Base-by-base conservation (phyloP, 1,140 invertebrate genomes). In the Harpegnathos saltator region DNA sequence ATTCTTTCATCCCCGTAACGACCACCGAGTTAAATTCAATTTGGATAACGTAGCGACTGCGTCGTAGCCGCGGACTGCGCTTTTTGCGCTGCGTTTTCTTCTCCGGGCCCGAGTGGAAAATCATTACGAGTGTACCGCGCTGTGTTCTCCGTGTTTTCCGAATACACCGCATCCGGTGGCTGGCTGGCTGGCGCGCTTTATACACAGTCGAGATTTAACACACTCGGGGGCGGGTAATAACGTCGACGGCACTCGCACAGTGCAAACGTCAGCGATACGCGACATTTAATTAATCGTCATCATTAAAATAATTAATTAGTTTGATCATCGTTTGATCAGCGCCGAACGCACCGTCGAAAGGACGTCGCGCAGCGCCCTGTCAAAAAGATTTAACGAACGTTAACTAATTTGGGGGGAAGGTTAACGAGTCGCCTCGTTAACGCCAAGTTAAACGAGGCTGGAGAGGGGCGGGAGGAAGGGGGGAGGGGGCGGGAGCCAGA, bases 1-100 rank as follows among this genome's bases (percentile, higher is more conserved):
- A 80, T 80, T 80, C 66, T 80, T 80, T 71, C 71, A 80, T 71
- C 66, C 52, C 50, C 52, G 65, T 80, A 80, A 80, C 75, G 65
- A 80, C 75, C 63, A 71, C 33, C 65, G 52, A 78, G 52, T 80
- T 80, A 58, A 80, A 56, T 24, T 71, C 22, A 58, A 71, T 65
- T 80, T 58, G 52, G 22, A 38, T 68, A 52, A 29, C 38, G 52
- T 26, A 58, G 22, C 52, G 62, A 26, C 14, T 33, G 29, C 22
- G 19, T 17, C 24, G 24, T 14, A 5, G 11, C 22, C 24, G 44
- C n/a, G 12, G 12, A 5, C 29, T 33, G 29, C 29, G 29, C 24
- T 80, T 80, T 71, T 69, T 71, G 52, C 15, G 11, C 7, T 9
- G 7, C 38, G 38, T 44, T 44, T 38, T n/a, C 2, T 63, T 54